A percentile compares a stretch with the other conserved stretches of the same genome.
These are phyloP conservation scores for Sesamia nonagrioides DNA, from an alignment of 1,140 invertebrate species.

Conservation along the genomic window DNA sequence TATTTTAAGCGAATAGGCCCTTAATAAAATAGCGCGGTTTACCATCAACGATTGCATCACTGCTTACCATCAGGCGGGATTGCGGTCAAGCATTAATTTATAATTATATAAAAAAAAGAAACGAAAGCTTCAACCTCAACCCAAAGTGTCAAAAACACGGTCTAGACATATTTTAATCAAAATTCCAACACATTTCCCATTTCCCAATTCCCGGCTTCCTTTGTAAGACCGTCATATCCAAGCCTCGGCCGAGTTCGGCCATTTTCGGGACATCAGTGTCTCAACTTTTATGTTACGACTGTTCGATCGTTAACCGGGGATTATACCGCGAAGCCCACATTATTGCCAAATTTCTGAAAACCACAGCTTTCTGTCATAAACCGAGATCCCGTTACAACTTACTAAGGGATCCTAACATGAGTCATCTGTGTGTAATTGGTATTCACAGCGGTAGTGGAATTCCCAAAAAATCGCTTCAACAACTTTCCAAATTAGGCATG, in stretches of 20 bases:
- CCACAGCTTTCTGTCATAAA: conserved; percentile 60
- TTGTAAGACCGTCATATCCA: conserved; percentile 5
- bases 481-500: no score
- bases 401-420: conserved; percentile 12
- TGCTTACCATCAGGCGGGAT: no score
- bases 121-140: neutral
- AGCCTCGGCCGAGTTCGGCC: neutral
- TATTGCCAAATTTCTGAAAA: conserved; percentile 58
- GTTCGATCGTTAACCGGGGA: conserved; percentile 28
- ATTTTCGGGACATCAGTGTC: conserved; percentile 12
- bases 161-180: conserved; percentile 39
- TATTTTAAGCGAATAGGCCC: no score
- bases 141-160: neutral
- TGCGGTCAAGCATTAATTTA: no score
- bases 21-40: no score
- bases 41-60: no score
- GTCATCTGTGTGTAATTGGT: no score
- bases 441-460: no score
- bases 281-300: conserved; percentile 39
- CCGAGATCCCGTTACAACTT: conserved; percentile 57
- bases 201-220: neutral
- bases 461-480: no score
- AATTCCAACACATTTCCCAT: conserved; percentile 27
- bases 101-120: neutral
- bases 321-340: conserved; percentile 22